A percentile compares a stretch with the other conserved stretches of the same genome.
Evolutionary conservation across 2,888 invertebrate species (phyloP).

Genomic region (Caenorhabditis doughertyi): DNA sequence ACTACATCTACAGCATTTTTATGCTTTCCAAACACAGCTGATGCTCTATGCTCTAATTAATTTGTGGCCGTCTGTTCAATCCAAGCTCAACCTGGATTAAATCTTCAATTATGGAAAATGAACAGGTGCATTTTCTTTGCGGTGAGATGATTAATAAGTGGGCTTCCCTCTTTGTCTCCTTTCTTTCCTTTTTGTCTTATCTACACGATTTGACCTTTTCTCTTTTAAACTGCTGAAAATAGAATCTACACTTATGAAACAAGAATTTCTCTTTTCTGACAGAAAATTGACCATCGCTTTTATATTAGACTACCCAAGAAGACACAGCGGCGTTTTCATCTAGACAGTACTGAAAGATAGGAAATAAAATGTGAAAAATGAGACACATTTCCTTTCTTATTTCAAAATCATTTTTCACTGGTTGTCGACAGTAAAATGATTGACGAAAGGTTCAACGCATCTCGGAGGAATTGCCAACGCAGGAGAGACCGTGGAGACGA

Average conservation of each 20-base stretch:
- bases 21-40: too few relatives aligned
- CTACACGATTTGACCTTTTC: background rate
- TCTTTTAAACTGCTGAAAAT: background rate
- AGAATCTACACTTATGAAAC: slow-evolving; percentile 10
- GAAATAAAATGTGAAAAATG: slow-evolving; percentile 41
- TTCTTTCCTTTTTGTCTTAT: background rate
- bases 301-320: slow-evolving; percentile 3
- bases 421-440: slow-evolving; percentile 38
- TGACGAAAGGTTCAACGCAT: slow-evolving; percentile 7
- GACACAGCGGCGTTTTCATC: slow-evolving; percentile 11
- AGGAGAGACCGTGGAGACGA: too few relatives aligned
- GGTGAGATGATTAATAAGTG: background rate
- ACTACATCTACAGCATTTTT: too few relatives aligned
- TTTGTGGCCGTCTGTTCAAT: too few relatives aligned
- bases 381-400: slow-evolving; percentile 32
- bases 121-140: background rate
- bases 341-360: background rate
- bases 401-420: slow-evolving; percentile 35
- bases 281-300: slow-evolving; percentile 5
- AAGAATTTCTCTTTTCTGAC: background rate
- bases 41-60: too few relatives aligned
- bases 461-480: too few relatives aligned
- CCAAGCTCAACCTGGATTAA: background rate
- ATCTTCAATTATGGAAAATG: background rate
- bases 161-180: background rate